Evolutionary conservation across 2,888 invertebrate genomes (phyloP), one percentile per base, ranked within the genome.

Genomic region (Heliconius aoede): DNA sequence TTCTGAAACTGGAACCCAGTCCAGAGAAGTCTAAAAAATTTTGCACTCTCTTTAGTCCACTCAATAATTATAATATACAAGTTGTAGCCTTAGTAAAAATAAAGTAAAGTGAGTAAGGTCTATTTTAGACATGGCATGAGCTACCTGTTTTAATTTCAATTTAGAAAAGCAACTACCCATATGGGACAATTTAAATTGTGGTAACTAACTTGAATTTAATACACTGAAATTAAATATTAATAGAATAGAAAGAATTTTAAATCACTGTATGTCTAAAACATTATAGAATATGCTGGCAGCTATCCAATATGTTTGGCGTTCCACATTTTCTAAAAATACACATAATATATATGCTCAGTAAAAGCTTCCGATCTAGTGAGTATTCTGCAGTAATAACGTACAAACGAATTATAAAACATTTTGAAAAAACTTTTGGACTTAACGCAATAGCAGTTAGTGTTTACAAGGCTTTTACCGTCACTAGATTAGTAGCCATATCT

Each of bases 1-100:
- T 86, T 95, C 95, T 61, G 95, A 94, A 68, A 94, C 94, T 73
- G 95, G 94, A 79, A 95, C 93, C 95, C 94, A 95, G 87, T 95
- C 95, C 84, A 95, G 87, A 81, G 94, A 93, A 78, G 94, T 93
- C 95, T 95, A 89, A 86, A 94, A 93, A 81, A 81, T 78, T 73
- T 71, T 69, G 46, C 73, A 80, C 64, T 76, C 74, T 79, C 79
- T 80, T 77, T 78, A 79, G 76, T 67, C 61, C 40, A 78, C 67
- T 77, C 71, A 68, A 76, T 73, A 72, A 72, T 74, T 8, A 72
- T 32, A 73, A 24, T 28, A 75, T 69, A 40, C 28, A 36, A 62
- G 21, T 18, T 51, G 21, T 51, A 68, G 51, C 51, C 68, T 51
- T 51, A 51, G 28, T 55, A 28, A 36, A 18, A 58, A 55, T 15